Conservation (phyloP, 1,140 invertebrate species). For the Sminthurides bifidus region DNA sequence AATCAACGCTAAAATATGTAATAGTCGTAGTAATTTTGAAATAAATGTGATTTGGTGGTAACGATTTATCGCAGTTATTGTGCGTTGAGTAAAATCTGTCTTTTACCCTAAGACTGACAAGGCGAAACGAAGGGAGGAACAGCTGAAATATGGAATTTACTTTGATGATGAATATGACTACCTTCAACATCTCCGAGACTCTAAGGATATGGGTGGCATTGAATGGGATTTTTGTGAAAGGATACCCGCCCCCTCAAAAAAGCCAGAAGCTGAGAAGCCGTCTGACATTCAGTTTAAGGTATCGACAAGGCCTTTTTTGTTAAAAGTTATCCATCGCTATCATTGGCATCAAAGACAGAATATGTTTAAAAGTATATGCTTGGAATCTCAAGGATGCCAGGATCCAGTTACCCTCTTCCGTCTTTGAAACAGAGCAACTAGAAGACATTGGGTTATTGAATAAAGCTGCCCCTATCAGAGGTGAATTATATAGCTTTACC, state of each 20-base stretch:
- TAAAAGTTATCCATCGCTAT: too few relatives aligned
- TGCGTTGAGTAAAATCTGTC: neutral
- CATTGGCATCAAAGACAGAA: too few relatives aligned
- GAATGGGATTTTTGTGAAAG: slow-evolving; percentile 36
- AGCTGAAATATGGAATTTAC: slow-evolving; percentile 82
- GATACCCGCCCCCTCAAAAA: slow-evolving; percentile 27
- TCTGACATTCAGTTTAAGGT: too few relatives aligned
- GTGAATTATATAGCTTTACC: slow-evolving; percentile 36
- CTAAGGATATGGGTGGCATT: slow-evolving; percentile 37
- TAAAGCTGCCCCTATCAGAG: slow-evolving; percentile 63
- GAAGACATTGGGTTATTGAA: slow-evolving; percentile 80
- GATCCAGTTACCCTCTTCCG: slow-evolving; percentile 69
- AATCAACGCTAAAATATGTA: neutral
- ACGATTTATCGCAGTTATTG: neutral
- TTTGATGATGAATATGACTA: slow-evolving; percentile 96
- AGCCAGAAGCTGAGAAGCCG: too few relatives aligned
- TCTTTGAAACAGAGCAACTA: slow-evolving; percentile 79
- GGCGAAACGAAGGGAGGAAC: slow-evolving; percentile 57
- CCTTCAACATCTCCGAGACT: slow-evolving; percentile 75
- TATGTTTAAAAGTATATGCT: too few relatives aligned
- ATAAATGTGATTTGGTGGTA: neutral
- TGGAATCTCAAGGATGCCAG: slow-evolving; percentile 35
- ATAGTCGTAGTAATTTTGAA: neutral
- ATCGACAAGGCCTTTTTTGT: too few relatives aligned
- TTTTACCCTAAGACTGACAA: slow-evolving; percentile 5